These are phyloP conservation scores for Stenolophus ochropezus DNA, from an alignment of 2,888 invertebrate species.

Conservation along the genomic window DNA sequence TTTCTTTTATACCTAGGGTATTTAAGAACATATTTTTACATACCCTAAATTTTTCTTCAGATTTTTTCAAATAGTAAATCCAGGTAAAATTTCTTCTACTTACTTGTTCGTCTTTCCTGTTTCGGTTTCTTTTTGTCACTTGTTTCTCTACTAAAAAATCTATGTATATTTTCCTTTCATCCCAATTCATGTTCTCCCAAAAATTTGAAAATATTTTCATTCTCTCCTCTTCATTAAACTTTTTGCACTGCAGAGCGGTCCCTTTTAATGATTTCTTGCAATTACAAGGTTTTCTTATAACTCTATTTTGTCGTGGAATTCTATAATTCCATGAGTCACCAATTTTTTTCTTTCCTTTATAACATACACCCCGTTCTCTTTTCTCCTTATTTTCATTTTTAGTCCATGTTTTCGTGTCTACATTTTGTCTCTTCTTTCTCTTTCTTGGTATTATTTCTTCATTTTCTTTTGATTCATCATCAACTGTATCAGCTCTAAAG, in stretches of 20 bases:
- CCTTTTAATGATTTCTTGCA: background rate
- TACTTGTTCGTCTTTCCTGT: background rate
- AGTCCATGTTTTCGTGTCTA: too few relatives aligned
- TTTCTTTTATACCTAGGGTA: background rate
- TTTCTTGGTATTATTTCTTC: too few relatives aligned
- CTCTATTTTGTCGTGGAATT: background rate
- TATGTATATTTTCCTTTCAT: background rate
- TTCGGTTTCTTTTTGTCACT: background rate
- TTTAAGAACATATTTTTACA: background rate
- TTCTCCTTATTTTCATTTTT: too few relatives aligned
- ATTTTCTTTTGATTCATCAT: too few relatives aligned
- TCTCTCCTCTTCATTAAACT: background rate
- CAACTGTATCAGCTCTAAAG: too few relatives aligned
- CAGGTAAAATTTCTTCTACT: background rate
- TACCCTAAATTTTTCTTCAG: background rate
- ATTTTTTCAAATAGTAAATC: background rate
- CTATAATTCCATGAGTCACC: background rate
- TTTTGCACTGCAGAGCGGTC: background rate
- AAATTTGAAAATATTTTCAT: background rate
- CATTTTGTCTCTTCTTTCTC: too few relatives aligned
- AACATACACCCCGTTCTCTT: too few relatives aligned
- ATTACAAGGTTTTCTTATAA: background rate
- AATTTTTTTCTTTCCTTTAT: too few relatives aligned
- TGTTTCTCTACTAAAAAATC: background rate
- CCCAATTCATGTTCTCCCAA: background rate